Conservation (phyloP, 2,113 vertebrate genomes). For the Apteryx mantelli region DNA sequence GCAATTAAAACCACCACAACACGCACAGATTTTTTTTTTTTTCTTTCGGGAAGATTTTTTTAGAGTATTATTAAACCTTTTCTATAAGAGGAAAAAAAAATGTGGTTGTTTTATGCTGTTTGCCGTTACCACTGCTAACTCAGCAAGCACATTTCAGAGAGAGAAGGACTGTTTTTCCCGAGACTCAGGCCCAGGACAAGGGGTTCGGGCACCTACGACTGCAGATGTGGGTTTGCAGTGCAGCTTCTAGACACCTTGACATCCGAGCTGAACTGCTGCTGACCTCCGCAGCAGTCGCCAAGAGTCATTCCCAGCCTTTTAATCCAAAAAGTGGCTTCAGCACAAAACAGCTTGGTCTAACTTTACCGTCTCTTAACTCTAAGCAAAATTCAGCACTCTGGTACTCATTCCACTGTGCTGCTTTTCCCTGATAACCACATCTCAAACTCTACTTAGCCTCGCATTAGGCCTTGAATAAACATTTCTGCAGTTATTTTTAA, state of each 20-base stretch:
- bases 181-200: accelerated
- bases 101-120: accelerated
- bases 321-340: neutral
- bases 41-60: too few species aligned
- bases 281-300: neutral
- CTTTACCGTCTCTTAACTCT: neutral
- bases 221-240: accelerated
- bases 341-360: accelerated
- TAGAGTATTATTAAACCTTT: too few species aligned
- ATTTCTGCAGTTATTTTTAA: constrained; percentile 48
- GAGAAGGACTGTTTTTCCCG: neutral
- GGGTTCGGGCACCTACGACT: neutral
- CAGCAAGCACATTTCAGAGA: neutral
- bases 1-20: neutral
- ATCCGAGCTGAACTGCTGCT: too few species aligned
- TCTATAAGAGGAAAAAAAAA: neutral
- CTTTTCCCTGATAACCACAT: neutral
- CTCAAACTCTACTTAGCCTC: neutral
- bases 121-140: accelerated
- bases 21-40: too few species aligned
- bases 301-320: accelerated
- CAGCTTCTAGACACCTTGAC: accelerated
- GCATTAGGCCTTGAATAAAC: neutral
- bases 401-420: neutral
- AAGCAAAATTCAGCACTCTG: neutral